Conservation (phyloP, 2,888 invertebrate genomes). For the Hoplodrina blanda region DNA sequence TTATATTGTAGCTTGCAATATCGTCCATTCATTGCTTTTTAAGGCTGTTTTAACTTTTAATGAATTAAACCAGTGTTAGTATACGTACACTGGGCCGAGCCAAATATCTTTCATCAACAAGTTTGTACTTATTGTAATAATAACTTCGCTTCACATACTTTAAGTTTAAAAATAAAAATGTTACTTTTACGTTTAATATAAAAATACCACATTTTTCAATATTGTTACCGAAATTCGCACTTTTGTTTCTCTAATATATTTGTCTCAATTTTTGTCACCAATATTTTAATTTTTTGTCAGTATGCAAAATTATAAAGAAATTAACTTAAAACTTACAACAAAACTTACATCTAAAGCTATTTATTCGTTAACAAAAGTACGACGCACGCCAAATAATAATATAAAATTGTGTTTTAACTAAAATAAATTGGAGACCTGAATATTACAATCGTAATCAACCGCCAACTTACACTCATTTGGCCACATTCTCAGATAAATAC, state of each 20-base stretch:
- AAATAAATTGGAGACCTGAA: slow-evolving; percentile 54
- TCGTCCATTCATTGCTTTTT: slow-evolving; percentile 36
- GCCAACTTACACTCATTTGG: slow-evolving; percentile 59
- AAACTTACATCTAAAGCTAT: slow-evolving; percentile 69
- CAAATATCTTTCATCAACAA: slow-evolving; percentile 78
- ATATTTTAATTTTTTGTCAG: slow-evolving; percentile 69
- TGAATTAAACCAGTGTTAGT: slow-evolving; percentile 79
- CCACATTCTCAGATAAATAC: slow-evolving; percentile 49
- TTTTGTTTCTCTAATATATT: slow-evolving; percentile 76
- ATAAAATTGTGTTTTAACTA: slow-evolving; percentile 52
- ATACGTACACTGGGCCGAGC: slow-evolving; percentile 82
- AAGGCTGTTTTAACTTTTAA: slow-evolving; percentile 75
- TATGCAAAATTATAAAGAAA: slow-evolving; percentile 68
- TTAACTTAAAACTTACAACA: slow-evolving; percentile 67
- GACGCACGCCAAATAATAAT: slow-evolving; percentile 68
- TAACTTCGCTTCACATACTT: slow-evolving; percentile 77
- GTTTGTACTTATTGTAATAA: slow-evolving; percentile 86
- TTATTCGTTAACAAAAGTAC: slow-evolving; percentile 73
- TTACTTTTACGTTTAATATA: slow-evolving; percentile 80
- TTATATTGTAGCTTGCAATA: slow-evolving; percentile 49
- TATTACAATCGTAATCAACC: slow-evolving; percentile 50
- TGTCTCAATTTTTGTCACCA: slow-evolving; percentile 73
- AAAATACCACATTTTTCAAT: slow-evolving; percentile 86
- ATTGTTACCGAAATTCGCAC: slow-evolving; percentile 83
- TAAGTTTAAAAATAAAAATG: slow-evolving; percentile 78